These are phyloP conservation scores for Pan paniscus DNA, from an alignment of 2,113 vertebrate species.

Conservation along the genomic window DNA sequence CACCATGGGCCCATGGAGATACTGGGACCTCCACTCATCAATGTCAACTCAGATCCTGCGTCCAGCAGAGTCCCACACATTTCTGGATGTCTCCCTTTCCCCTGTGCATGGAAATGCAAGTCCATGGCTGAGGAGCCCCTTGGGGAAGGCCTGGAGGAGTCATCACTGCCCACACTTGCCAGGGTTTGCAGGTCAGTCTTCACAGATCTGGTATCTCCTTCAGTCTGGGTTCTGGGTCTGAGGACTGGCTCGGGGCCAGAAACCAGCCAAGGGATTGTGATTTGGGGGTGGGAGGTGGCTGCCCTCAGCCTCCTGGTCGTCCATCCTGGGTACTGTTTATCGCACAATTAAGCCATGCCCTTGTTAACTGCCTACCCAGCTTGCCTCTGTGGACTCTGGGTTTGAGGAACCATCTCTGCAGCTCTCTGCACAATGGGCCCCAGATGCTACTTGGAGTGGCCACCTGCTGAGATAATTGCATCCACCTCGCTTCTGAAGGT, in stretches of 20 bases:
- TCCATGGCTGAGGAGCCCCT: not conserved
- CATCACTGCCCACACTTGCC: too few relatives aligned
- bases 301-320: too few relatives aligned
- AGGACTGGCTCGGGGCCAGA: not conserved
- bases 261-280: not conserved
- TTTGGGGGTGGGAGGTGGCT: not conserved
- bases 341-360: not conserved
- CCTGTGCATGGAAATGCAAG: not conserved
- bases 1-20: not conserved
- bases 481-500: not conserved
- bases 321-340: not conserved
- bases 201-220: not conserved
- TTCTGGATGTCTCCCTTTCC: fast-evolving
- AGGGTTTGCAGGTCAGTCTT: not conserved
- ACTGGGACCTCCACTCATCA: not conserved
- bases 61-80: not conserved
- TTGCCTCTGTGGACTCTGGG: not conserved
- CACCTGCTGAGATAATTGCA: not conserved
- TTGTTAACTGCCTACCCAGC: not conserved
- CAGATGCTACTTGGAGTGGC: not conserved
- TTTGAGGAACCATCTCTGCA: not conserved
- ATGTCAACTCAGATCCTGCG: not conserved
- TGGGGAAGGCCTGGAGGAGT: not conserved
- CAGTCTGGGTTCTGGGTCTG: not conserved
- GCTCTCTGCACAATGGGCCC: not conserved